These are phyloP conservation scores for Thrips palmi DNA, from an alignment of 1,140 invertebrate species.

Conservation along the genomic window DNA sequence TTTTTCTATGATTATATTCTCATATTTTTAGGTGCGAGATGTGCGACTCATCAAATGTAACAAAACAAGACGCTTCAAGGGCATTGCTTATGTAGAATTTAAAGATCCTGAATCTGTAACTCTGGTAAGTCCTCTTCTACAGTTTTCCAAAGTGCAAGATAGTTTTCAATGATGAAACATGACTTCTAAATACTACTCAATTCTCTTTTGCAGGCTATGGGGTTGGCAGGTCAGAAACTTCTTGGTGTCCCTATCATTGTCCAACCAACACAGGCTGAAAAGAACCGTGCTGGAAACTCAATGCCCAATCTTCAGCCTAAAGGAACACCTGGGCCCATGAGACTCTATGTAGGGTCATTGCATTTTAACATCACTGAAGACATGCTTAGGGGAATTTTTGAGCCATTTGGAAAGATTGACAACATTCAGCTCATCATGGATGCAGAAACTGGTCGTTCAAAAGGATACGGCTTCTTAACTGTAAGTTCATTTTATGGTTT, in stretches of 20 bases:
- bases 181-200: slow-evolving; percentile 7
- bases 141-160: slow-evolving; percentile 1
- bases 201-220: slow-evolving; percentile 54
- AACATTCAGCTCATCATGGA: slow-evolving; percentile 92
- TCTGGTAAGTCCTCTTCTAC: slow-evolving; percentile 41
- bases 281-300: slow-evolving; percentile 82
- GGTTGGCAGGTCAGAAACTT: slow-evolving; percentile 87
- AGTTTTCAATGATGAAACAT: slow-evolving; percentile 1
- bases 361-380: slow-evolving; percentile 99
- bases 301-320: slow-evolving; percentile 66
- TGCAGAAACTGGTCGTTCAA: slow-evolving; percentile 82
- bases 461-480: slow-evolving; percentile 95
- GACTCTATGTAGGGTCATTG: slow-evolving; percentile 90
- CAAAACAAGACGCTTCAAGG: slow-evolving; percentile 96
- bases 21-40: slow-evolving; percentile 47
- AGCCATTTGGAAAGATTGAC: slow-evolving; percentile 98
- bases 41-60: slow-evolving; percentile 98
- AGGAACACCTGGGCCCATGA: slow-evolving; percentile 74
- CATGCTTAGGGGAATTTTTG: slow-evolving; percentile 96
- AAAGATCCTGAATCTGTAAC: slow-evolving; percentile 94
- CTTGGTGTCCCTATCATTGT: slow-evolving; percentile 96
- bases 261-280: slow-evolving; percentile 96
- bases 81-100: slow-evolving; percentile 99
- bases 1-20: slow-evolving; percentile 1
- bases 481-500: slow-evolving; percentile 38